Conservation (phyloP, 2,113 vertebrate species). For the Tachycineta bicolor region DNA sequence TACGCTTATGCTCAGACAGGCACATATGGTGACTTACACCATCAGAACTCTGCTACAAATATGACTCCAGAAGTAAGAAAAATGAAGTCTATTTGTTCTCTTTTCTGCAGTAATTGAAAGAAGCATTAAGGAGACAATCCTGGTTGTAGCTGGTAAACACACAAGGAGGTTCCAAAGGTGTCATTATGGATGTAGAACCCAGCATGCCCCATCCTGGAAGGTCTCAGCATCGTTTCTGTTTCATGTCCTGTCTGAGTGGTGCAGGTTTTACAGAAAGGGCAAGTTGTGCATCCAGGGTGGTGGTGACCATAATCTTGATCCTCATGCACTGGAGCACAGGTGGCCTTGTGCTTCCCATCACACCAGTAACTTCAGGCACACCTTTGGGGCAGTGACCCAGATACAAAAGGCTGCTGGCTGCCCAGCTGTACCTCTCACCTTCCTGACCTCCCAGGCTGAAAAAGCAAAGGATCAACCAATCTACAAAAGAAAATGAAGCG, state of each 20-base stretch:
- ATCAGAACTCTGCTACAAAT: not conserved
- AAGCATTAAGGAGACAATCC: not conserved
- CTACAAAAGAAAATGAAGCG: slow-evolving; percentile 14
- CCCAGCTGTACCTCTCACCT: slow-evolving; percentile 36
- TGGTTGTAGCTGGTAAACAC: not conserved
- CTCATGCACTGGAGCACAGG: not conserved
- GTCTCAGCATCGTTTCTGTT: not conserved
- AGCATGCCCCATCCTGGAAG: not conserved
- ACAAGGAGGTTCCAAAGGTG: not conserved
- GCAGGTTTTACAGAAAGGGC: not conserved
- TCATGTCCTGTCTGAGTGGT: not conserved
- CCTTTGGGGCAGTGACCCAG: not conserved
- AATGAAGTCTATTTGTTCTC: not conserved
- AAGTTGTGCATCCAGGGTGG: not conserved
- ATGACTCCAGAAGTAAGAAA: not conserved
- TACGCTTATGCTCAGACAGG: not conserved
- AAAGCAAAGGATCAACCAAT: not conserved
- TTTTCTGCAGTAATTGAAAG: not conserved
- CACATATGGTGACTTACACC: not conserved
- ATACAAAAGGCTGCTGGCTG: not conserved
- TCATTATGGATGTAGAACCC: not conserved
- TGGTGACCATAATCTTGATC: not conserved
- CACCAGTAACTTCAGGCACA: not conserved
- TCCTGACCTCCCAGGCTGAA: slow-evolving; percentile 17
- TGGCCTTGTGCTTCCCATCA: not conserved